These are phyloP conservation scores for Phalacrocorax pelagicus DNA, from an alignment of 2,113 vertebrate genomes.

Conservation along the genomic window DNA sequence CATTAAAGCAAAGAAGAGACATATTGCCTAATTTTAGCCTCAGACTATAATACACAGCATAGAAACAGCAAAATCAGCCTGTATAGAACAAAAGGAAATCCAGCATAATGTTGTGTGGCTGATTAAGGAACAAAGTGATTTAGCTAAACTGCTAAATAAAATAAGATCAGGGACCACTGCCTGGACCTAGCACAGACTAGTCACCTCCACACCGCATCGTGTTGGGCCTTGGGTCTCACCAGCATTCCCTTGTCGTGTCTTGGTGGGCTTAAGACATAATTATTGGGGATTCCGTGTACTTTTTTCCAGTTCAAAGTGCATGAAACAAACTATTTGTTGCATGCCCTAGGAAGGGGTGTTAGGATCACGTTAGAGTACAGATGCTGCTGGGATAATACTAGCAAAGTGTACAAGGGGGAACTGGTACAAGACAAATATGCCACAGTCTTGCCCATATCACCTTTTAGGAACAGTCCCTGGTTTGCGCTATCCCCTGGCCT, in stretches of 20 bases:
- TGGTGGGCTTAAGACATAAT: background rate
- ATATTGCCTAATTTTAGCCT: background rate
- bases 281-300: background rate
- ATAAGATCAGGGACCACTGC: background rate
- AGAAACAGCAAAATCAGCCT: background rate
- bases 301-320: background rate
- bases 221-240: background rate
- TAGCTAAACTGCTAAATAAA: background rate
- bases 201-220: background rate
- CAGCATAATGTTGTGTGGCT: background rate
- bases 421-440: background rate
- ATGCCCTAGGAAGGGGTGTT: background rate
- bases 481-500: background rate
- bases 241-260: background rate
- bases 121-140: background rate
- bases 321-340: background rate
- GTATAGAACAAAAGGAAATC: background rate
- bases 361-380: background rate
- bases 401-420: background rate
- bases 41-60: background rate
- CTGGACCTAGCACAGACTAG: background rate
- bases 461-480: background rate
- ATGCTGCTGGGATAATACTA: background rate
- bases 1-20: background rate
- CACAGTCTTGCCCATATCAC: no score